Base-by-base conservation (phyloP, 1,140 invertebrate genomes). In the Apolygus lucorum region DNA sequence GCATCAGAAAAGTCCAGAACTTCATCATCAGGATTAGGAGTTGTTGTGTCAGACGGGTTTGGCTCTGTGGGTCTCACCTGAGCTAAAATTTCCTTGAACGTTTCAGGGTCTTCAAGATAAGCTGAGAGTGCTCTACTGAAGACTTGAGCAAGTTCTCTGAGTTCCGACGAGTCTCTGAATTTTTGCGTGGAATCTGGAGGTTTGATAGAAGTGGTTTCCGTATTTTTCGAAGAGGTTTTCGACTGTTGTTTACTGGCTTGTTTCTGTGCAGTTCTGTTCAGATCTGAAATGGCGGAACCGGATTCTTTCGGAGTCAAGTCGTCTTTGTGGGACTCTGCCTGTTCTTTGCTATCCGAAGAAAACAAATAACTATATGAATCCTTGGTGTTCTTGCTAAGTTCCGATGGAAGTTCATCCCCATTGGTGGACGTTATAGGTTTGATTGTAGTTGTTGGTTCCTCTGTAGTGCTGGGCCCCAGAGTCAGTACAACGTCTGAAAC, bases 51-150 rank as follows among this genome's bases (percentile, higher is more conserved):
- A 22, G 72, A 75, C 68, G 52, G 63, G 27, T 64, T 73, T 1
- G 90, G 90, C 76, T 89, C 88, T 0, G 89, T 91, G 0, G 90
- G 90, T 75, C 89, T 81, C 1, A 90, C 87, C 73, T 89, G 85
- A 34, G 86, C 84, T 26, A 92, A 76, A 17, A 88, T 86, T 73
- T 86, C 87, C 71, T 88, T 86, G 72, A 92, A 92, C 52, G 85
- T 86, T 17, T 87, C 84, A 0, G 90, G 90, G 79, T 92, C 88
- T 76, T 91, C 86, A 2, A 92, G 78, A 75, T 92, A 92, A 2
- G 88, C 88, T 0, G 88, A 89, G 2, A 92, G 76, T 0, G 90
- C 90, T 73, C 90, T 86, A 0, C 89, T 91, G 75, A 92, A 92
- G 0, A 92, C 88, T 79, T 90, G 87, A 1, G 90, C 90, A 1